Base-by-base conservation (phyloP, 2,888 invertebrate species). In the Cheilosia soror region DNA sequence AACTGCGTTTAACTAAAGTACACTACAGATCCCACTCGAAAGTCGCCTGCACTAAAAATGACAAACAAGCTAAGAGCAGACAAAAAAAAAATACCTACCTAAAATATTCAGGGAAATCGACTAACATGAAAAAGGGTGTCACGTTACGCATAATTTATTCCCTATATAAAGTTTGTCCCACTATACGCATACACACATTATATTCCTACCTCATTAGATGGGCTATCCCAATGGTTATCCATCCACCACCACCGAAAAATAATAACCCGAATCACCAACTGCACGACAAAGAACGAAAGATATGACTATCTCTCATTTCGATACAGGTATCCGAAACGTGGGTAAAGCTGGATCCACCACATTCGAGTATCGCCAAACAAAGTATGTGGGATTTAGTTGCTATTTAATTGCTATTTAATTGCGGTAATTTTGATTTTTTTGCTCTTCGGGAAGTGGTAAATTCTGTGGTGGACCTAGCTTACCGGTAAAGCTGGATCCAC, bases 81-180 rank as follows among this genome's bases (percentile, higher is more conserved):
- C 49, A 57, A 33, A 27, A 62, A 76, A 42, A 31, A 58, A 42
- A 65, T 53, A 37, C 37, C 37, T 42, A 47, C 0, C 47, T 27
- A 4, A 9, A 51, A 1, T 29, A 53, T 68, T 68, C 65, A 57
- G 77, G 31, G 63, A 81, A 81, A 71, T 68, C 20, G 33, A 79
- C 75, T 53, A 79, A 71, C 75, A 84, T 31, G 53, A 82, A 75
- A 80, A 85, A 85, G 76, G 85, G 85, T 81, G 85, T 85, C 81
- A 81, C 76, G 81, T 85, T 85, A 85, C 85, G 85, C 85, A 85
- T 85, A 85, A 81, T 81, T 81, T 85, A 85, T 81, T 71, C 49
- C 55, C 47, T 65, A 65, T 9, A 66, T 25, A 37, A 82, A 20
- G 47, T 81, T 62, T 68, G 47, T 27, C 40, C 27, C 40, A 40